Percentiles rank a stretch among this genome's conserved stretches.
Conservation (phyloP, 2,113 vertebrate species). For the Myodes glareolus region DNA sequence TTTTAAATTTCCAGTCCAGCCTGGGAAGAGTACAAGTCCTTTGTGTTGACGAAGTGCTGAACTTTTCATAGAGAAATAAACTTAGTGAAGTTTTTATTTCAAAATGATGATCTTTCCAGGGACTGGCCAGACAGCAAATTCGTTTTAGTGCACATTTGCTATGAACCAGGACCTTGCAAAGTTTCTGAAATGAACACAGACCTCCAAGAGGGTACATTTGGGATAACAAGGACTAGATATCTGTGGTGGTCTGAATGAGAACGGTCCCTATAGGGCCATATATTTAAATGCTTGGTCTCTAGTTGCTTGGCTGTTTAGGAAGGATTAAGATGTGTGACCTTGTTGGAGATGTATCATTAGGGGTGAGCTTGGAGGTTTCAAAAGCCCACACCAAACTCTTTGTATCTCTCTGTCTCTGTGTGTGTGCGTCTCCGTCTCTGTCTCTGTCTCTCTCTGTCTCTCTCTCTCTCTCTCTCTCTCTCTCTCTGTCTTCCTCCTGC, state of each 20-base stretch:
- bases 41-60: conserved; percentile 26
- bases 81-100: conserved; percentile 20
- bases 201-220: neutral
- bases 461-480: no score
- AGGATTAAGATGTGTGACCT: neutral
- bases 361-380: neutral
- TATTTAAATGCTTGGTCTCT: neutral
- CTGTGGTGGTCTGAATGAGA: neutral
- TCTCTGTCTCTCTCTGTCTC: no score
- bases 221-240: neutral
- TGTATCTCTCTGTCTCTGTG: neutral
- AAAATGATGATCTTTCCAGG: neutral
- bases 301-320: neutral
- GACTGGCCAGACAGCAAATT: neutral
- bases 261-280: neutral
- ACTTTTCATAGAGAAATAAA: conserved; percentile 7
- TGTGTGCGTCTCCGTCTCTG: no score
- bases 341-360: neutral
- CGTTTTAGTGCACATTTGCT: neutral
- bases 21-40: conserved; percentile 3
- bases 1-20: conserved; percentile 49
- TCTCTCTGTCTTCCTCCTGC: no score
- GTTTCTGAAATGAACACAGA: neutral
- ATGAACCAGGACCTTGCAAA: neutral
- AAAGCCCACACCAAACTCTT: neutral